Conservation (phyloP, 1,140 invertebrate species). For the Hyles euphorbiae region DNA sequence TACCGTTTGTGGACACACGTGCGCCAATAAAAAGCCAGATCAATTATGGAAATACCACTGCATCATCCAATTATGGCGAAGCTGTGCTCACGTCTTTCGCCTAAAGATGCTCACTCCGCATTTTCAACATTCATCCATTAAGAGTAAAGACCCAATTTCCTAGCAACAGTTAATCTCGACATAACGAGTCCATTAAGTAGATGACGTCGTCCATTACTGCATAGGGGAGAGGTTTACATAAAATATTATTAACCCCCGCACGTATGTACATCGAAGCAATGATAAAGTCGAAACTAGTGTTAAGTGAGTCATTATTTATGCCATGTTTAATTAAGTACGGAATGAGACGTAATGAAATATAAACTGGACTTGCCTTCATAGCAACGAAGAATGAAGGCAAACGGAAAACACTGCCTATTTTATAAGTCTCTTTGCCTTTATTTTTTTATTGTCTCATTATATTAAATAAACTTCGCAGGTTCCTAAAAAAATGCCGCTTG, state of each 20-base stretch:
- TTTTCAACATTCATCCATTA: slow-evolving; percentile 33
- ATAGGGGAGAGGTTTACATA: slow-evolving; percentile 11
- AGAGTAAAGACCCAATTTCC: slow-evolving; percentile 27
- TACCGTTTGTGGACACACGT: not conserved
- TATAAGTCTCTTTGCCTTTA: not conserved
- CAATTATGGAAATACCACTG: slow-evolving; percentile 13
- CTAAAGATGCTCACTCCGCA: slow-evolving; percentile 15
- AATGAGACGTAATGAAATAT: slow-evolving; percentile 18
- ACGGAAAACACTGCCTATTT: slow-evolving; percentile 3
- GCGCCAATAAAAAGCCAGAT: slow-evolving; percentile 5
- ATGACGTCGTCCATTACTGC: slow-evolving; percentile 10
- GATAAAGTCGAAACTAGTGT: slow-evolving; percentile 3
- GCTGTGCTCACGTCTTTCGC: slow-evolving; percentile 2
- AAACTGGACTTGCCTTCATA: slow-evolving; percentile 8
- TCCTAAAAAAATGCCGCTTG: too few relatives aligned
- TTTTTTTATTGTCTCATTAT: not conserved
- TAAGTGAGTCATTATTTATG: not conserved
- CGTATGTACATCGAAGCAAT: too few relatives aligned
- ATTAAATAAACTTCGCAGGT: not conserved
- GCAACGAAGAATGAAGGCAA: slow-evolving; percentile 8
- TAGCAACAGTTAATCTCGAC: slow-evolving; percentile 33
- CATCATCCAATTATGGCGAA: slow-evolving; percentile 18
- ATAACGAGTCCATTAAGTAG: slow-evolving; percentile 26
- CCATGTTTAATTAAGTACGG: slow-evolving; percentile 13
- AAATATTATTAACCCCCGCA: slow-evolving; percentile 14